Percentiles rank a stretch among this genome's conserved stretches.
Conservation (phyloP, 1,140 invertebrate genomes). For the Lepidostoma basale region DNA sequence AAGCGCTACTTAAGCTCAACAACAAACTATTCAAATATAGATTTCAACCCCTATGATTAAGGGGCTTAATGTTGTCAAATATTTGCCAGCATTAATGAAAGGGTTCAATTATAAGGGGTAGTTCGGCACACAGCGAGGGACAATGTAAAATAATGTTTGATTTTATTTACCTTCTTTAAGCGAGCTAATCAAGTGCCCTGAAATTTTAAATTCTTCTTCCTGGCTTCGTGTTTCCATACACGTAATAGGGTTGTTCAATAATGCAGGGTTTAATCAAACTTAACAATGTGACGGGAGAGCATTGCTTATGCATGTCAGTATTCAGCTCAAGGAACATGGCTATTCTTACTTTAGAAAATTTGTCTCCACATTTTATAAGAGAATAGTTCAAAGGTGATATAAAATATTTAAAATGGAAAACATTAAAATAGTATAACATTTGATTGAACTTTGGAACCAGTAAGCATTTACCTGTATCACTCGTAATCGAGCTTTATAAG, state of each 20-base stretch:
- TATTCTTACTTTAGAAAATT: no score
- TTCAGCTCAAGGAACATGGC: no score
- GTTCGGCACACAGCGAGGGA: background rate
- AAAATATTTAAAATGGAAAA: no score
- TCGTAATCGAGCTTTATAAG: no score
- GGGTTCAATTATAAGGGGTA: slow-evolving; percentile 10
- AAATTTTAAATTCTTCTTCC: background rate
- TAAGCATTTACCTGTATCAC: no score
- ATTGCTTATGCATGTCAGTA: no score
- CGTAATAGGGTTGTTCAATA: background rate
- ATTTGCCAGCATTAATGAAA: slow-evolving; percentile 23
- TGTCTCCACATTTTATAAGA: no score
- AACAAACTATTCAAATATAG: background rate
- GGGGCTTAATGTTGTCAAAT: slow-evolving; percentile 20
- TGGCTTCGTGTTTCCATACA: background rate
- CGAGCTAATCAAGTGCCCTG: background rate
- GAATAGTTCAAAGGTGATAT: no score
- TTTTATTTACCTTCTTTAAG: background rate
- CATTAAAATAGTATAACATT: no score
- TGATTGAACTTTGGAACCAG: no score
- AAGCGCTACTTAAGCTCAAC: no score
- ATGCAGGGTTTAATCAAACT: slow-evolving; percentile 8
- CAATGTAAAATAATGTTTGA: background rate
- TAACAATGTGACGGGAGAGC: no score
- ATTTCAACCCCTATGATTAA: slow-evolving; percentile 19